phyloP scores from a whole-genome alignment of 2,888 invertebrate genomes.

The Eustalomyia histrio region DNA sequence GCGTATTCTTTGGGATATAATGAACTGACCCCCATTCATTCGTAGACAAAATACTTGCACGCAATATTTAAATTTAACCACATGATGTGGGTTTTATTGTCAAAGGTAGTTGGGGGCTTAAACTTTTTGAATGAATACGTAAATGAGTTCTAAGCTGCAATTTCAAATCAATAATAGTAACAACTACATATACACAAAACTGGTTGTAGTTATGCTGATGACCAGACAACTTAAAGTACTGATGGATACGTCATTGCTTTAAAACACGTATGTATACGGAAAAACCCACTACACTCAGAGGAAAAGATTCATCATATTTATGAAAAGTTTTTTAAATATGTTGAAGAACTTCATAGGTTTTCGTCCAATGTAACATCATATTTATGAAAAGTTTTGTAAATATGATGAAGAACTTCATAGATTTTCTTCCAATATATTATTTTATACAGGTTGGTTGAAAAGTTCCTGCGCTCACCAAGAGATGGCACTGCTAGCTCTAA shows the following conservation, averaged over 20 bases:
- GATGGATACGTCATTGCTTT: conserved; percentile 46
- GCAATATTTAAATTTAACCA: not conserved
- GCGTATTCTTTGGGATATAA: conserved; percentile 42
- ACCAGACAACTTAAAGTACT: conserved; percentile 27
- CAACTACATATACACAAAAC: conserved; percentile 14
- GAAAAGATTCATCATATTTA: no score
- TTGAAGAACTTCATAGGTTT: no score
- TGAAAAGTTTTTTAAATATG: no score
- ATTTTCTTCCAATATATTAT: no score
- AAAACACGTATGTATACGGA: conserved; percentile 2
- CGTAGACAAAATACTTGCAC: not conserved
- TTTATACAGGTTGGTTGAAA: no score
- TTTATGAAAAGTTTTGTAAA: no score
- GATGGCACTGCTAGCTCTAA: no score
- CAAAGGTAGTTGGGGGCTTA: not conserved
- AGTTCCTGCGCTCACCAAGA: no score
- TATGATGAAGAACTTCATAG: no score
- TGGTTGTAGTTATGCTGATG: not conserved
- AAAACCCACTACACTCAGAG: conserved; percentile 13
- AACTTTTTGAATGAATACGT: not conserved
- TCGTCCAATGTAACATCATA: no score
- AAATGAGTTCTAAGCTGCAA: not conserved
- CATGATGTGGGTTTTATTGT: not conserved
- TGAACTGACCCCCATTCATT: conserved; percentile 39
- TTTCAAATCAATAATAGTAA: conserved; percentile 25